Evolutionary conservation across 2,113 vertebrate species (phyloP).

Genomic region (Columba livia): DNA sequence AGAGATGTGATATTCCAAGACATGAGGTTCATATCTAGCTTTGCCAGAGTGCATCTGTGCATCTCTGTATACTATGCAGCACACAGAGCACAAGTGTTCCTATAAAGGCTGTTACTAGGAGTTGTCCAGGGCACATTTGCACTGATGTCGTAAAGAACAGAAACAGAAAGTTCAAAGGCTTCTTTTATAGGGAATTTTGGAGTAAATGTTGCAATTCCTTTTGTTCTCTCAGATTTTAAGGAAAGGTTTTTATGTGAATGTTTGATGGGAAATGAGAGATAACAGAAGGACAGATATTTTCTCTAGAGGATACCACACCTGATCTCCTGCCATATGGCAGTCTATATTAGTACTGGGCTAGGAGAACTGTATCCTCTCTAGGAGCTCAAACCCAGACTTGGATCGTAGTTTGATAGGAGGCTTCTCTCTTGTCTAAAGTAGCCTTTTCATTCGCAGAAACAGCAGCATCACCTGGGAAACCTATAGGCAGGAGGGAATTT

Average conservation of each 20-base stretch:
- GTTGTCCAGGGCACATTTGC: neutral
- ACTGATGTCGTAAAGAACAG: neutral
- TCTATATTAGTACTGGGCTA: neutral
- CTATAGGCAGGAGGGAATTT: neutral
- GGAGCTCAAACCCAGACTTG: neutral
- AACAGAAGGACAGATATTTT: neutral
- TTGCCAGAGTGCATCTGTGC: neutral
- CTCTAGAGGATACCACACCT: neutral
- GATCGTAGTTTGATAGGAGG: neutral
- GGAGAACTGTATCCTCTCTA: neutral
- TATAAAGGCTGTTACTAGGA: neutral
- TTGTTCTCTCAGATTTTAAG: neutral
- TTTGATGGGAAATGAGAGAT: neutral
- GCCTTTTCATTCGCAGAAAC: neutral
- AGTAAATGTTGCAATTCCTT: neutral
- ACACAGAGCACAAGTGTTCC: neutral
- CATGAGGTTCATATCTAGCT: neutral
- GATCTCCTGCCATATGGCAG: neutral
- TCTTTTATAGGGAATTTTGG: neutral
- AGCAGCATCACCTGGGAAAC: neutral
- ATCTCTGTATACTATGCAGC: neutral
- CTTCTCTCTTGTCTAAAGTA: neutral
- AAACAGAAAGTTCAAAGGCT: neutral
- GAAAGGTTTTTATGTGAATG: neutral
- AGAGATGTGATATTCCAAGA: neutral